phyloP scores from a whole-genome alignment of 2,113 vertebrate genomes.

The Otolemur garnettii region DNA sequence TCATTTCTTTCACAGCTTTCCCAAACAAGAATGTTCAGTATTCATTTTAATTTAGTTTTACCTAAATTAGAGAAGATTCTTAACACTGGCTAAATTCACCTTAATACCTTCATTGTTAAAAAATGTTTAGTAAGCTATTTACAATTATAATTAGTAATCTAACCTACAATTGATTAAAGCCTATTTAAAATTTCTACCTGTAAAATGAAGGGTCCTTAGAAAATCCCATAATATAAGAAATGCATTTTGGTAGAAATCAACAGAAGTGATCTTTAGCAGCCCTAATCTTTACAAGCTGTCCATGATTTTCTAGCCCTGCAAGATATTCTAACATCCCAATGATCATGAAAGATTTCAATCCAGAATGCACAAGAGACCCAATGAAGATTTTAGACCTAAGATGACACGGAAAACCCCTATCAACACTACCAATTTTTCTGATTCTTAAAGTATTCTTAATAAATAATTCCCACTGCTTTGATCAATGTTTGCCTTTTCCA shows the following conservation, averaged over 20 bases:
- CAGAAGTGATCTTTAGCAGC: neutral
- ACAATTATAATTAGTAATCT: constrained; percentile 58
- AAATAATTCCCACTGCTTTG: too few relatives aligned
- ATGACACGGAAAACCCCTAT: neutral
- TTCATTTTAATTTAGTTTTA: constrained; percentile 82
- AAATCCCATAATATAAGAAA: neutral
- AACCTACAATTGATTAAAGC: constrained; percentile 18
- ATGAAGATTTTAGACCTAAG: neutral
- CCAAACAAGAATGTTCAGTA: constrained; percentile 66
- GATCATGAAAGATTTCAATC: neutral
- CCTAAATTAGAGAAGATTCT: constrained; percentile 82
- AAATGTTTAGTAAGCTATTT: constrained; percentile 71
- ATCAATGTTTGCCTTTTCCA: too few relatives aligned
- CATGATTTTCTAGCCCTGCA: neutral
- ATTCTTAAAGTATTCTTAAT: neutral
- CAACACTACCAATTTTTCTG: neutral
- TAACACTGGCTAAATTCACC: constrained; percentile 72
- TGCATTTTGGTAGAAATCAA: neutral
- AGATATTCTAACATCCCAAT: neutral
- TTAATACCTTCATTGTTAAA: constrained; percentile 58
- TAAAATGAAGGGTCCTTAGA: neutral
- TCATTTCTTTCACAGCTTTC: constrained; percentile 65
- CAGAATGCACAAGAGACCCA: neutral
- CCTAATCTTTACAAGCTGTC: neutral
- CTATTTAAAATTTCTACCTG: constrained; percentile 62